Percentiles rank a stretch among this genome's conserved stretches.
phyloP scores from a whole-genome alignment of 2,888 invertebrate species.

The Bugulina stolonifera region DNA sequence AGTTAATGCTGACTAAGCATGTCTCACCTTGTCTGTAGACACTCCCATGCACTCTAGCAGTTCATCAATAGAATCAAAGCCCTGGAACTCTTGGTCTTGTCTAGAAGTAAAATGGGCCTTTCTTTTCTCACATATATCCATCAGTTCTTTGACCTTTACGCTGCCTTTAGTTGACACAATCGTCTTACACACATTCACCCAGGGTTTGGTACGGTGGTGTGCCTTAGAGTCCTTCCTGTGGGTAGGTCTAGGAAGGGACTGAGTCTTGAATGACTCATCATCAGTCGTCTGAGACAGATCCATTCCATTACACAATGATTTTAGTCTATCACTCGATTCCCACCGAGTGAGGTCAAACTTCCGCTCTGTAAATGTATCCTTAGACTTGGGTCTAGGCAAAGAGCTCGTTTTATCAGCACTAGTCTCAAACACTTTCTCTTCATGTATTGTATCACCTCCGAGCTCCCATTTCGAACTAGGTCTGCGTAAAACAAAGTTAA shows the following conservation, averaged over 20 bases:
- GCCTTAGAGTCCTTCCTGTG: slow-evolving; percentile 9
- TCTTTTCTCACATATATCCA: slow-evolving; percentile 21
- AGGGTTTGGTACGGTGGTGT: slow-evolving; percentile 20
- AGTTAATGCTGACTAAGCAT: no score
- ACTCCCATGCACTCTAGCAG: slow-evolving; percentile 4
- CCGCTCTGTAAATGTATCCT: background rate
- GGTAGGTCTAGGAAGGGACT: background rate
- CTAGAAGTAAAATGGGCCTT: slow-evolving; percentile 9
- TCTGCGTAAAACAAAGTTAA: no score
- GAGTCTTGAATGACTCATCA: background rate
- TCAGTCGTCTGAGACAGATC: slow-evolving; percentile 14
- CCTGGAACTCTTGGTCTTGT: slow-evolving; percentile 24
- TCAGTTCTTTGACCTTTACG: background rate
- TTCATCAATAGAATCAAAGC: slow-evolving; percentile 17
- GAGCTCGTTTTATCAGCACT: background rate
- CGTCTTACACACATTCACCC: slow-evolving; percentile 15
- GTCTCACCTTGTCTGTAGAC: background rate
- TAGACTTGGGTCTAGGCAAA: background rate
- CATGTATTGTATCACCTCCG: slow-evolving; percentile 14
- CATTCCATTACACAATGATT: slow-evolving; percentile 10
- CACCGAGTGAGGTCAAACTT: background rate
- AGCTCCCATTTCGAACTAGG: slow-evolving; percentile 19
- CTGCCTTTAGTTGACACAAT: background rate
- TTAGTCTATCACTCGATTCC: slow-evolving; percentile 2
- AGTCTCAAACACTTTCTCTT: background rate